Percentiles rank a stretch among this genome's conserved stretches.
Conservation (phyloP, 2,888 invertebrate genomes). For the Conus canariensis region DNA sequence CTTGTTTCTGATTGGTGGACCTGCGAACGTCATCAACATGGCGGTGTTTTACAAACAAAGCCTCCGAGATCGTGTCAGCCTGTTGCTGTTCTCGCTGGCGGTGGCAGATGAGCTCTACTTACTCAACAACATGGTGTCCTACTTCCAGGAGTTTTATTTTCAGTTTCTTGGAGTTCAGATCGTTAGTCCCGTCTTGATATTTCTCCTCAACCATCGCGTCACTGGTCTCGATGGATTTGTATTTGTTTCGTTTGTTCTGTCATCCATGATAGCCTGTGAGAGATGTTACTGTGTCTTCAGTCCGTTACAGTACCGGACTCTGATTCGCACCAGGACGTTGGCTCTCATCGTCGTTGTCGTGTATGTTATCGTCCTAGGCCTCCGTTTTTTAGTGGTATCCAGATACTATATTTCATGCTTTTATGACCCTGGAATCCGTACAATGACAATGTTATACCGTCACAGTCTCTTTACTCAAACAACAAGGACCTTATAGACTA, state of each 20-base stretch:
- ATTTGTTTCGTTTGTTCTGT: not conserved
- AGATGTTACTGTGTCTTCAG: slow-evolving; percentile 5
- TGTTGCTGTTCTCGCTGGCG: slow-evolving; percentile 3
- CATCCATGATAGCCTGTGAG: slow-evolving; percentile 4
- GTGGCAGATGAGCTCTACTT: not conserved
- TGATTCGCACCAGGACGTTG: not conserved
- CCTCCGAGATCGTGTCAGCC: slow-evolving; percentile 13
- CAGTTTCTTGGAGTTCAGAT: not conserved
- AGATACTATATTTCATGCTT: not conserved
- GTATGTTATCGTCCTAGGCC: not conserved
- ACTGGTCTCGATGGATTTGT: not conserved
- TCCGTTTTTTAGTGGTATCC: not conserved
- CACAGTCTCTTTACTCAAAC: not conserved
- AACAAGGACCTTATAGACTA: not conserved
- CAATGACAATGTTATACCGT: too few relatives aligned
- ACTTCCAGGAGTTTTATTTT: not conserved
- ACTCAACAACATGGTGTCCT: not conserved
- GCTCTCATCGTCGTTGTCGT: not conserved
- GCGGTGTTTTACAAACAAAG: slow-evolving; percentile 20
- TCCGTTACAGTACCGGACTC: not conserved
- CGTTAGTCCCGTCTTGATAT: not conserved
- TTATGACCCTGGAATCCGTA: not conserved
- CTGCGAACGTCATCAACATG: slow-evolving; percentile 24
- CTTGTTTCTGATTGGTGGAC: slow-evolving; percentile 22
- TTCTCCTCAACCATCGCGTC: not conserved